Conservation (phyloP, 2,797 vertebrate species). For the Cyclura pinguis region DNA sequence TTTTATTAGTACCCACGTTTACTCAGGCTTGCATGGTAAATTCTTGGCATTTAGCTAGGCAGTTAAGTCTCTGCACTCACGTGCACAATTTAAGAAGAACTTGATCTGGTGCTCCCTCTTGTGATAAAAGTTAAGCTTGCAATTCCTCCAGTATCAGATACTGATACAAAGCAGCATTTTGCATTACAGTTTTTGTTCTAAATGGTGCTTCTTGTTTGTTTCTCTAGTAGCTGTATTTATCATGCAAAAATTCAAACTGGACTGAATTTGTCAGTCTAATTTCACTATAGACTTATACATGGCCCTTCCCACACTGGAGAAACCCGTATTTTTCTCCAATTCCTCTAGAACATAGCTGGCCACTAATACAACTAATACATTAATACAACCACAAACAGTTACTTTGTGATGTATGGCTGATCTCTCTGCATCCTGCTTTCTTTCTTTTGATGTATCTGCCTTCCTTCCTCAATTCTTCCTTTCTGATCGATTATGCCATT, state of each 20-base stretch:
- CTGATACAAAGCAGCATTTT: not conserved
- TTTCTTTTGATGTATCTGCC: too few relatives aligned
- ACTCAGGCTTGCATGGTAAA: not conserved
- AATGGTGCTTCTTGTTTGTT: not conserved
- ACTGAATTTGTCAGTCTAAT: not conserved
- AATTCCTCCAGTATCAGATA: not conserved
- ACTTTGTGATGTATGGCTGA: not conserved
- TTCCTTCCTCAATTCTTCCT: too few relatives aligned
- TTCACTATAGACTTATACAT: not conserved
- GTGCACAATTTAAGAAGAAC: not conserved
- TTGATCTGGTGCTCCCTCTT: constrained; percentile 30
- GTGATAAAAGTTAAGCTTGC: constrained; percentile 13
- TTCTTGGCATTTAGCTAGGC: not conserved
- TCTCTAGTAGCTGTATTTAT: not conserved
- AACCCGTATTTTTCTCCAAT: not conserved
- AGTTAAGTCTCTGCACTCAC: not conserved
- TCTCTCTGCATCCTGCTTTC: not conserved
- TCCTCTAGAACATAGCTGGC: not conserved
- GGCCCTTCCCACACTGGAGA: not conserved
- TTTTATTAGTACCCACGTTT: not conserved
- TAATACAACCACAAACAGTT: not conserved
- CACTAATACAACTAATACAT: not conserved
- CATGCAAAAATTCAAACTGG: not conserved
- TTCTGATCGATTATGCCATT: not conserved
- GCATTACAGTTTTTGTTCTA: not conserved